Evolutionary conservation across 64 coral and sea anemone species (phyloP).

Genomic region (Montipora foliosa): DNA sequence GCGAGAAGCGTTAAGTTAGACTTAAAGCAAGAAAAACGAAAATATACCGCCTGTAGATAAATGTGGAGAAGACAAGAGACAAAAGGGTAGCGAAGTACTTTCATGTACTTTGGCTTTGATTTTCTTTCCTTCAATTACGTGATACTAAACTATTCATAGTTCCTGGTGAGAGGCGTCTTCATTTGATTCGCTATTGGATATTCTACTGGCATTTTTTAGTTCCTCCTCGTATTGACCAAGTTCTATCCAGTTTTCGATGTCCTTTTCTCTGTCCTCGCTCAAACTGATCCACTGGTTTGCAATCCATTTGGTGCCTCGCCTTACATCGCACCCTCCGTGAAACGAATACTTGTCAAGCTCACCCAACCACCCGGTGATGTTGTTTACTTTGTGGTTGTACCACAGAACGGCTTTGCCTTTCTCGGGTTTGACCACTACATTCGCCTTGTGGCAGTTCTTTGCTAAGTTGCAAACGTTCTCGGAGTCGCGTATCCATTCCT

Average conservation of each 20-base stretch:
- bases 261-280: constrained; percentile 70
- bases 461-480: constrained; percentile 83
- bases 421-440: constrained; percentile 85
- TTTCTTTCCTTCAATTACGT: too few species aligned
- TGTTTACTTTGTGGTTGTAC: constrained; percentile 89
- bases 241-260: constrained; percentile 84
- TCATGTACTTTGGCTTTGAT: too few species aligned
- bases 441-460: constrained; percentile 89
- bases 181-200: neutral
- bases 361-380: constrained; percentile 80
- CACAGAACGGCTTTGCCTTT: constrained; percentile 95
- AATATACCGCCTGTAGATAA: too few species aligned
- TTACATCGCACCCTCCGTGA: constrained; percentile 92
- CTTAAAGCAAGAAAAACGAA: too few species aligned
- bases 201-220: neutral
- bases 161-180: neutral
- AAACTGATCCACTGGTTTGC: constrained; percentile 95
- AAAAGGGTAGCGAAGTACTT: neutral
- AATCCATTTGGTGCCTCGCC: constrained; percentile 87
- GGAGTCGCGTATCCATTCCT: constrained; percentile 88
- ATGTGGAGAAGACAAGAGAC: neutral
- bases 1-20: too few species aligned
- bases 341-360: constrained; percentile 79
- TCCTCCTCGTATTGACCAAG: constrained; percentile 46
- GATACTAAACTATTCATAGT: neutral